A percentile compares a stretch with the other conserved stretches of the same genome.
These are phyloP conservation scores for Acrobasis suavella DNA, from an alignment of 2,888 invertebrate species.

Conservation along the genomic window DNA sequence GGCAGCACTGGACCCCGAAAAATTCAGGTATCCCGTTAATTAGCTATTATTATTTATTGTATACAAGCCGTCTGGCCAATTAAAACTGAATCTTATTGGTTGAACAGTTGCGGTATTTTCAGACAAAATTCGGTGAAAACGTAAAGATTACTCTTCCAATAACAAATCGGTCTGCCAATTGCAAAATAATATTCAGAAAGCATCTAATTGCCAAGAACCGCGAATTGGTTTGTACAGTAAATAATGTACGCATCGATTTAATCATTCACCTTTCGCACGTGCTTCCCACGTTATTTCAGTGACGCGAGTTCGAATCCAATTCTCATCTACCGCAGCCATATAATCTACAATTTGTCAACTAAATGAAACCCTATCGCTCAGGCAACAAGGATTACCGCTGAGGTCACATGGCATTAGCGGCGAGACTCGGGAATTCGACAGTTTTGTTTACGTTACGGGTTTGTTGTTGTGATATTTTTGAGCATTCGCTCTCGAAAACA, in stretches of 20 bases:
- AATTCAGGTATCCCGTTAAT: too few relatives aligned
- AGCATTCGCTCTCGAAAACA: slow-evolving; percentile 12
- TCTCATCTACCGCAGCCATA: slow-evolving; percentile 69
- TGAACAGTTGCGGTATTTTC: neutral
- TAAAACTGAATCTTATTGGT: neutral
- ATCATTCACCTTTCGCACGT: slow-evolving; percentile 62
- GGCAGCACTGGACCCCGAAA: too few relatives aligned
- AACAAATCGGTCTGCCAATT: neutral
- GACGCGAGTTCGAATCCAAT: slow-evolving; percentile 67
- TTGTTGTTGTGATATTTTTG: slow-evolving; percentile 15
- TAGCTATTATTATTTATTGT: neutral
- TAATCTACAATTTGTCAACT: slow-evolving; percentile 48
- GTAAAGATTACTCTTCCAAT: neutral
- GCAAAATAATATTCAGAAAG: slow-evolving; percentile 7
- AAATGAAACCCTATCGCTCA: slow-evolving; percentile 65
- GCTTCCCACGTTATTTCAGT: slow-evolving; percentile 63
- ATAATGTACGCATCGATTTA: slow-evolving; percentile 48
- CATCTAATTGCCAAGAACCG: slow-evolving; percentile 28
- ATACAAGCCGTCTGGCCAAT: neutral
- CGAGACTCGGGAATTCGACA: slow-evolving; percentile 14
- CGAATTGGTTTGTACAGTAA: slow-evolving; percentile 38
- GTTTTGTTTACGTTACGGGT: slow-evolving; percentile 16
- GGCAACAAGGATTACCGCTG: slow-evolving; percentile 46
- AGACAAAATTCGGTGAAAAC: neutral
- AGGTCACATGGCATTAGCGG: slow-evolving; percentile 26